Percentiles rank a stretch among this genome's conserved stretches.
Evolutionary conservation across 2,888 invertebrate genomes (phyloP).

Genomic region (Hemicrepidius hirtus): DNA sequence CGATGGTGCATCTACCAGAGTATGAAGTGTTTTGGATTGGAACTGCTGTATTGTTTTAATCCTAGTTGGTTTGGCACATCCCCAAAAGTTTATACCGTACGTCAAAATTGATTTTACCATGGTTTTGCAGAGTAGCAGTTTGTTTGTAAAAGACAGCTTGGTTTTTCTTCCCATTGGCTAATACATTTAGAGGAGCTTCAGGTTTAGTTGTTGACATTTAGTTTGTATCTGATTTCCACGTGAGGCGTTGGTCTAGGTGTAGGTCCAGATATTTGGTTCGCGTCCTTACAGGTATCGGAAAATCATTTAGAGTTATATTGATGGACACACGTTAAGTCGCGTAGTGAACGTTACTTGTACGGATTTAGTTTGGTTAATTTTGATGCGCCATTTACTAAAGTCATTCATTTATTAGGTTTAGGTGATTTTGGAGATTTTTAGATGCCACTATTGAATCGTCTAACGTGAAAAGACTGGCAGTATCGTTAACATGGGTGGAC

Average conservation of each 20-base stretch:
- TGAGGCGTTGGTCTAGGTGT: conserved; percentile 26
- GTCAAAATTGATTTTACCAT: conserved; percentile 17
- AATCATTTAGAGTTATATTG: no score
- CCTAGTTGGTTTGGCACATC: conserved; percentile 19
- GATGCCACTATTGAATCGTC: conserved; percentile 7
- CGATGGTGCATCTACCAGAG: conserved; percentile 10
- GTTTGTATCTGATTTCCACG: conserved; percentile 18
- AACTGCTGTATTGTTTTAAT: conserved; percentile 13
- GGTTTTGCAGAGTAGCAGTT: conserved; percentile 14
- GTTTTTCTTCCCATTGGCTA: conserved; percentile 26
- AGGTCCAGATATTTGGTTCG: conserved; percentile 4
- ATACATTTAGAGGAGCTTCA: conserved; percentile 18
- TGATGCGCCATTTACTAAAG: conserved; percentile 12
- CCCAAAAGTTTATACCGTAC: conserved; percentile 28
- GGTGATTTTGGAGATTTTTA: conserved; percentile 22
- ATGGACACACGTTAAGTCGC: conserved; percentile 6
- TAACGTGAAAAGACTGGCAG: conserved; percentile 11
- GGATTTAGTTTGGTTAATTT: conserved; percentile 7
- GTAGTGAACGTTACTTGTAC: conserved; percentile 19
- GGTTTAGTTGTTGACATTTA: conserved; percentile 24
- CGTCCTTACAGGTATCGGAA: background rate
- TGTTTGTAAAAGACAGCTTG: conserved; percentile 15
- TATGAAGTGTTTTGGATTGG: conserved; percentile 14
- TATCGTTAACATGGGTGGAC: background rate
- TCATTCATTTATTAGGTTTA: conserved; percentile 11